These are phyloP conservation scores for Cephus sareptanus DNA, from an alignment of 2,888 invertebrate genomes.

Conservation along the genomic window DNA sequence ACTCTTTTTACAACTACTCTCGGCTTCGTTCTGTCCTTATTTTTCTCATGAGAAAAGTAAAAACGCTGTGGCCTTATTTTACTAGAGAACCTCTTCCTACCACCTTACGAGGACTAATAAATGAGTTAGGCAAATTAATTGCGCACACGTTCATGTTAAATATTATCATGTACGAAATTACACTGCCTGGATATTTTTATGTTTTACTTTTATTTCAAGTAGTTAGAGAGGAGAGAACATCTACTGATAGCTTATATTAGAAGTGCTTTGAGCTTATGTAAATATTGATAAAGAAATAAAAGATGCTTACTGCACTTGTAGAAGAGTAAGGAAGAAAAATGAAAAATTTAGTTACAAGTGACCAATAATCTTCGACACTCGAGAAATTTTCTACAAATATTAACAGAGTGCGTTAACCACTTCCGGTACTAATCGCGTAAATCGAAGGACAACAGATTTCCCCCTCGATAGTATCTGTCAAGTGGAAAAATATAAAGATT, in stretches of 20 bases:
- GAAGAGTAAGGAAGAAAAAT: background rate
- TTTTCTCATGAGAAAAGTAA: background rate
- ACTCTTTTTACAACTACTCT: conserved; percentile 24
- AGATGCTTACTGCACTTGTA: background rate
- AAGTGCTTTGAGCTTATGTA: background rate
- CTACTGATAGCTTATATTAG: background rate
- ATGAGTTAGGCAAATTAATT: background rate
- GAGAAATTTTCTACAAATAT: background rate
- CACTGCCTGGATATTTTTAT: background rate
- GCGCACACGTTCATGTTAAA: background rate
- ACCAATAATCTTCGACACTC: background rate
- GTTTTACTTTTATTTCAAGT: background rate
- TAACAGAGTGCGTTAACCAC: too few relatives aligned
- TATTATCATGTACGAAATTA: background rate
- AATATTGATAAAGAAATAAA: background rate
- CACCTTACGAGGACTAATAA: background rate
- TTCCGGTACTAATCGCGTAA: background rate
- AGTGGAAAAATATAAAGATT: background rate
- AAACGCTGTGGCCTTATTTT: background rate
- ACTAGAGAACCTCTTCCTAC: background rate
- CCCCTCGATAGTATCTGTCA: background rate
- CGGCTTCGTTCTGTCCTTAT: conserved; percentile 17
- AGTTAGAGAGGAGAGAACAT: background rate
- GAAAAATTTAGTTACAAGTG: background rate
- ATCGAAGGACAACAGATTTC: background rate